A percentile compares a stretch with the other conserved stretches of the same genome.
phyloP scores from a whole-genome alignment of 2,113 vertebrate genomes.

The Zosterops lateralis region DNA sequence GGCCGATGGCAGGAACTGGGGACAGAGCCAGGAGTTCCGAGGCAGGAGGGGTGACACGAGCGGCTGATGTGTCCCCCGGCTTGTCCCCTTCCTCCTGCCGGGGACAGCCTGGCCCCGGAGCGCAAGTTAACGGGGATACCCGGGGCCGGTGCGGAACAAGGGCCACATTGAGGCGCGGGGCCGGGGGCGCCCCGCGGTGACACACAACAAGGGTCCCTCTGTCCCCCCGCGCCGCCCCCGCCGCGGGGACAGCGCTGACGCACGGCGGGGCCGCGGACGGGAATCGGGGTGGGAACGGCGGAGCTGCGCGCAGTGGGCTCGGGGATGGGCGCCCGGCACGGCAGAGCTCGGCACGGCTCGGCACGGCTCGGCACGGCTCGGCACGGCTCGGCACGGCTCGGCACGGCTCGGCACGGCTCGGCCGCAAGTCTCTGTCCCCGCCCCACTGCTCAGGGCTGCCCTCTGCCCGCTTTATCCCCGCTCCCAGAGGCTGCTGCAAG shows the following conservation, averaged over 20 bases:
- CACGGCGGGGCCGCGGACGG: not conserved
- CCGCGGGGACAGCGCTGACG: not conserved
- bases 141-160: slow-evolving; percentile 27
- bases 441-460: not conserved
- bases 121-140: not conserved
- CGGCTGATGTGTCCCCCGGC: not conserved
- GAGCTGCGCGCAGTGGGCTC: rapidly evolving
- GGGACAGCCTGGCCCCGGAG: not conserved
- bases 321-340: not conserved
- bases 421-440: not conserved
- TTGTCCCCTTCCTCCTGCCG: not conserved
- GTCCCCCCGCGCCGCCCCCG: not conserved
- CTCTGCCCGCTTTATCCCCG: not conserved
- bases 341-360: not conserved
- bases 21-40: rapidly evolving
- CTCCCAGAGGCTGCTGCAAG: not conserved
- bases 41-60: rapidly evolving
- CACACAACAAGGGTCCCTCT: not conserved
- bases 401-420: not conserved
- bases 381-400: not conserved
- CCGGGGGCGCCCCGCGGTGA: not conserved
- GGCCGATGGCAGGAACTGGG: not conserved
- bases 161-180: slow-evolving; percentile 45
- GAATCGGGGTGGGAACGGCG: not conserved
- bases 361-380: not conserved